Base-by-base conservation (phyloP, 2,113 vertebrate species). In the Ammodytes dubius region DNA sequence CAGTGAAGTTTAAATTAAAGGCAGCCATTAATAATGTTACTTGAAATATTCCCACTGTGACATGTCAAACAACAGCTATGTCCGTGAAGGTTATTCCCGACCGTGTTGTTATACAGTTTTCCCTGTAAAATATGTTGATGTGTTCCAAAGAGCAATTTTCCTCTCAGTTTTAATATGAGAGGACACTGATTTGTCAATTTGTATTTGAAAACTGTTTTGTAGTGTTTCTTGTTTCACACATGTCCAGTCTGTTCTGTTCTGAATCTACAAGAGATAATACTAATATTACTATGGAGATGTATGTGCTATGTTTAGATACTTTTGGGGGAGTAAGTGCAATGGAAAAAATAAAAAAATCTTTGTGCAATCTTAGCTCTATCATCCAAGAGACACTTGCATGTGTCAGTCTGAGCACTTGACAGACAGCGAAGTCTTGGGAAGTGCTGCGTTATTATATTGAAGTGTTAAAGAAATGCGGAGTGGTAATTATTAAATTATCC, bases 271-370 rank as follows among this genome's bases (percentile, higher is more conserved):
- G 53, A 75, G 6, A 49, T 58, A 5, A 42, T 80, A 42, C 19
- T 49, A 59, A 14, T 57, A 27, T 27, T 27, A 37, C 54, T 58
- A 14, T 3, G 8, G 35, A 1, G 0, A 19, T 56, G 40, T 74
- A 46, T 68, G 54, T 74, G 27, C 15, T 70, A 58, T 69, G 6
- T 80, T 77, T 52, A 50, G 53, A 77, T 61, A 14, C 4, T 78
- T 76, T 72, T 4, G 27, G 60, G 71, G 70, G 68, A 49, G 0
- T 17, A 79, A 67, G 88, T 93, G 90, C 88, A 90, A 89, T 92
- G 65, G 82, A 59, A 77, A 63, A 74, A 27, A 70, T 49, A 79
- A 53, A 35, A 70, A 40, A 76, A 84, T 79, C 14, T 65, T 67
- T 49, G 79, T 88, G 88, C 86, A 86, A 83, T 85, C 35, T 63